Evolutionary conservation across 2,113 vertebrate species (phyloP).

Genomic region (Larimichthys crocea): DNA sequence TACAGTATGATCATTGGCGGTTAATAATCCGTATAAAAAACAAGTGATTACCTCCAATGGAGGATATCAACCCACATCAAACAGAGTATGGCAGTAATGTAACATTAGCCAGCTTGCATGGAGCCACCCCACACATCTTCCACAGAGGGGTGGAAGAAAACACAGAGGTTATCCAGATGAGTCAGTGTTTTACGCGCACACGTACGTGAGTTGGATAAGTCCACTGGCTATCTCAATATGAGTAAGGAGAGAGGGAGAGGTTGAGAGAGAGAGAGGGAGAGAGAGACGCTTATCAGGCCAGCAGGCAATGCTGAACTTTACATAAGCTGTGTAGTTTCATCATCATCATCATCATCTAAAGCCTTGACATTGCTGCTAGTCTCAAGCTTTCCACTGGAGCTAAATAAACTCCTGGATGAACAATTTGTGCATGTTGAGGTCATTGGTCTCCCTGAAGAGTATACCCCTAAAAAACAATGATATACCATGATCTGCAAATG

Average conservation of each 20-base stretch:
- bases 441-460: background rate
- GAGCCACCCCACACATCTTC: conserved; percentile 48
- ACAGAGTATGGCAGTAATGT: conserved; percentile 13
- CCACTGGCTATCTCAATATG: conserved; percentile 42
- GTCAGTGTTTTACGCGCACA: conserved; percentile 59
- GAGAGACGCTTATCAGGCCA: conserved; percentile 27
- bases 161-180: conserved; percentile 57
- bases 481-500: too few species aligned
- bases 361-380: conserved; percentile 11
- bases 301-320: conserved; percentile 55
- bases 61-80: conserved; percentile 28
- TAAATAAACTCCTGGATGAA: background rate
- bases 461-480: too few species aligned
- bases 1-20: background rate
- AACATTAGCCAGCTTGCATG: conserved; percentile 38
- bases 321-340: conserved; percentile 62
- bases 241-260: conserved; percentile 25
- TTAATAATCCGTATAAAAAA: conserved; percentile 5
- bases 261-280: background rate
- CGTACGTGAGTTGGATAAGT: conserved; percentile 40
- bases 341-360: conserved; percentile 59
- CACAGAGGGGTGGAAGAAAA: conserved; percentile 41
- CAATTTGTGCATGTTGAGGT: background rate
- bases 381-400: conserved; percentile 1
- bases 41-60: background rate